These are phyloP conservation scores for Sparus aurata DNA, from an alignment of 2,797 vertebrate genomes.

Conservation along the genomic window DNA sequence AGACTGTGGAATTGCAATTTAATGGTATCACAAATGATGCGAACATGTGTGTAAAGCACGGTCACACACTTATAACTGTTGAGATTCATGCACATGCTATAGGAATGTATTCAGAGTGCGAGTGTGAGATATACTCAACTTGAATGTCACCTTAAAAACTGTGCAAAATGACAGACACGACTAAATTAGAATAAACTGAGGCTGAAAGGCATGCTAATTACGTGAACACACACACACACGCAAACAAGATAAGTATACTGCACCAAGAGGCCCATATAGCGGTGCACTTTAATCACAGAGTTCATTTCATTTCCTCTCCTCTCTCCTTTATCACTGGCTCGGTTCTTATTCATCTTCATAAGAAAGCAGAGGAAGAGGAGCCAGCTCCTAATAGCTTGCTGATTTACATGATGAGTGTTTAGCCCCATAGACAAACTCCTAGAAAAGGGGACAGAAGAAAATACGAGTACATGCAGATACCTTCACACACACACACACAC, in stretches of 20 bases:
- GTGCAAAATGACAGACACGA: conserved; percentile 31
- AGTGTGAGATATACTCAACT: conserved; percentile 18
- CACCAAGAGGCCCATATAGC: conserved; percentile 50
- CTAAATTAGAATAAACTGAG: conserved; percentile 48
- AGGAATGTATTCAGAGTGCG: not conserved
- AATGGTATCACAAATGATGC: conserved; percentile 29
- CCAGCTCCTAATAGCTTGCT: conserved; percentile 69
- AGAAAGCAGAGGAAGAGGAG: conserved; percentile 68
- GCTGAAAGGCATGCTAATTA: conserved; percentile 46
- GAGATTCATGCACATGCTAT: conserved; percentile 4
- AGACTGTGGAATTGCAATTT: conserved; percentile 25
- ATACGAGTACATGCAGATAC: conserved; percentile 31
- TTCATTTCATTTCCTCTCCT: conserved; percentile 70
- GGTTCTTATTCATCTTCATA: conserved; percentile 76
- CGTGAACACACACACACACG: not conserved
- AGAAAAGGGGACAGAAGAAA: conserved; percentile 34
- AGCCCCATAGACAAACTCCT: conserved; percentile 61
- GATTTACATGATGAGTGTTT: conserved; percentile 79
- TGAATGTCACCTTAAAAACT: conserved; percentile 41
- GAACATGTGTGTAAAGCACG: not conserved
- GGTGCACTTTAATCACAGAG: conserved; percentile 67
- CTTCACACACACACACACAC: conserved; percentile 8
- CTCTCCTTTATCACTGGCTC: conserved; percentile 66
- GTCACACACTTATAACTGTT: not conserved
- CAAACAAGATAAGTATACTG: conserved; percentile 41